Evolutionary conservation across 2,797 vertebrate species (phyloP), one percentile per base, ranked within the genome.

Genomic region (Echeneis naucrates): DNA sequence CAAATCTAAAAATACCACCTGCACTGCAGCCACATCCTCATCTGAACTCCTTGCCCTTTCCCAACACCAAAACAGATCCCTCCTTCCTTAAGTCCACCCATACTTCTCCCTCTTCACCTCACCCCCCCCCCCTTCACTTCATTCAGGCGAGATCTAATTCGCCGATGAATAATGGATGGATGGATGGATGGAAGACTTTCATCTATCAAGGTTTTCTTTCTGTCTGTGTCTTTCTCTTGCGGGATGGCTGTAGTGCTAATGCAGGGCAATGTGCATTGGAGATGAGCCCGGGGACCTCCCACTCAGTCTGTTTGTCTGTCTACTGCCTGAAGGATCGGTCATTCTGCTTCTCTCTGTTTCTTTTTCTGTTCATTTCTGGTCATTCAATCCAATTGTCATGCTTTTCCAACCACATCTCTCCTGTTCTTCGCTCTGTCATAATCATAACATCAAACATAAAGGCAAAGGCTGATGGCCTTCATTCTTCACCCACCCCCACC

Each of bases 161-260:
- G 79, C 72, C 67, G 35, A 94, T 95, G 91, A 95, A 95, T 95
- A 94, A 95, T 95, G 92, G 89, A 95, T 95, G 87, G 40, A 42
- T 42, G 13, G 82, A 85, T 80, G 77, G 87, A 90, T 74, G 44
- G 87, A 80, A 81, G 91, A 90, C 92, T 93, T 93, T 92, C 89
- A 94, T 94, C 87, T 88, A 78, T 82, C 70, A 72, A 84, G 91
- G 83, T 89, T 92, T 76, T 83, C 76, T 86, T 85, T 90, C 80
- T 87, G 76, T 72, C 69, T 56, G 54, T 37, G 51, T 82, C 72
- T 72, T 83, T 72, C 76, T 89, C 72, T 89, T 85, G 80, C 57
- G 37, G 88, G 83, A 85, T 83, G 85, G 87, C 88, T 87, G 81
- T 77, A 77, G 92, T 85, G 89, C 88, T 92, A 91, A 92, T 91